phyloP scores from a whole-genome alignment of 2,888 invertebrate species.

The Dastarcus helophoroides region DNA sequence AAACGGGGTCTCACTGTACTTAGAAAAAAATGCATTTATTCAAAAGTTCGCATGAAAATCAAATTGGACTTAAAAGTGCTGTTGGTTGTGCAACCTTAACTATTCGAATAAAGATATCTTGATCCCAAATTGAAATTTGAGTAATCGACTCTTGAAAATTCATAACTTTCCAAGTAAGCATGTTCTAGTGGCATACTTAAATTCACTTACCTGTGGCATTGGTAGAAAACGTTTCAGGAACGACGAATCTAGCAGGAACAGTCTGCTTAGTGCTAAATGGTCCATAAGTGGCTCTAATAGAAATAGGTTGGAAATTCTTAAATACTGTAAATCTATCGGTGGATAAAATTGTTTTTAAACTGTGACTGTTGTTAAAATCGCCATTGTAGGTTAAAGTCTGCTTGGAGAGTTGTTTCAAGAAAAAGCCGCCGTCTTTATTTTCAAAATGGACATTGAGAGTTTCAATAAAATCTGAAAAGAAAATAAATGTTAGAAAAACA shows the following conservation, averaged over 20 bases:
- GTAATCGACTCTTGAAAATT: no score
- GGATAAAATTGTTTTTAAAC: constrained; percentile 55
- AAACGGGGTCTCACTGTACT: no score
- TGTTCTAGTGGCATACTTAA: no score
- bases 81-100: no score
- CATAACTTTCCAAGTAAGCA: no score
- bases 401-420: constrained; percentile 69
- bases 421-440: constrained; percentile 84
- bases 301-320: constrained; percentile 81
- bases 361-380: constrained; percentile 4
- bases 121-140: no score
- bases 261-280: constrained; percentile 93
- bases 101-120: no score
- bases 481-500: constrained; percentile 14
- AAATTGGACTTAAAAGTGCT: no score
- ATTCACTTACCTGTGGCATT: constrained; percentile 32
- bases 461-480: constrained; percentile 52
- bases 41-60: no score
- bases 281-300: constrained; percentile 84
- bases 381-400: constrained; percentile 45
- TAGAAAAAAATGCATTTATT: no score
- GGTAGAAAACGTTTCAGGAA: constrained; percentile 61
- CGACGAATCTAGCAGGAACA: constrained; percentile 79
- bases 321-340: constrained; percentile 85
- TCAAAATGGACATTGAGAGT: constrained; percentile 85